Conservation (phyloP, 2,888 invertebrate species). For the Patella pellucida region DNA sequence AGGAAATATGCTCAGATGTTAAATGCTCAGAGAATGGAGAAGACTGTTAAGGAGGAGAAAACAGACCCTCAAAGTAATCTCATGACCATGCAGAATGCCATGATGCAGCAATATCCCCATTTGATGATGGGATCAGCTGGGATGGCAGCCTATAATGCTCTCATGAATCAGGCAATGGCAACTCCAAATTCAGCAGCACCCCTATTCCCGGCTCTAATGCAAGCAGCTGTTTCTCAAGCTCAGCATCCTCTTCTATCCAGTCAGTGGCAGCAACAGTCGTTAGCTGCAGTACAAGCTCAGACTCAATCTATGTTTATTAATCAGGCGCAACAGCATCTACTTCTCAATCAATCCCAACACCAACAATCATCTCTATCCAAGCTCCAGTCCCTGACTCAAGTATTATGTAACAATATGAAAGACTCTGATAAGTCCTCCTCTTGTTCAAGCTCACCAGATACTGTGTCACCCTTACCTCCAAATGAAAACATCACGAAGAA, state of each 20-base stretch:
- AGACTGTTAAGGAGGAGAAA: not conserved
- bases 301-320: not conserved
- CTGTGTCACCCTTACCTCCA: not conserved
- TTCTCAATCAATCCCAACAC: not conserved
- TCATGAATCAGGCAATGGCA: conserved; percentile 2
- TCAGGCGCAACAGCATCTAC: not conserved
- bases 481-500: not conserved
- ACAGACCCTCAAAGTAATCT: not conserved
- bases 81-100: not conserved
- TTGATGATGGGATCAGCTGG: not conserved
- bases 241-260: not conserved
- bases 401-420: conserved; percentile 4
- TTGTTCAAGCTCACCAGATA: not conserved
- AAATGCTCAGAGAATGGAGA: conserved; percentile 8
- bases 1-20: conserved; percentile 10
- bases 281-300: not conserved
- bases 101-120: not conserved
- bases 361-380: conserved; percentile 8
- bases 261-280: not conserved
- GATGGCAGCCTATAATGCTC: conserved; percentile 1
- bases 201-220: not conserved
- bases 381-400: conserved; percentile 10
- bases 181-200: not conserved
- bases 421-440: not conserved
- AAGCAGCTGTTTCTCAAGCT: conserved; percentile 5